These are phyloP conservation scores for Drosophila ogumai DNA, from an alignment of 1,140 invertebrate genomes.

Conservation along the genomic window DNA sequence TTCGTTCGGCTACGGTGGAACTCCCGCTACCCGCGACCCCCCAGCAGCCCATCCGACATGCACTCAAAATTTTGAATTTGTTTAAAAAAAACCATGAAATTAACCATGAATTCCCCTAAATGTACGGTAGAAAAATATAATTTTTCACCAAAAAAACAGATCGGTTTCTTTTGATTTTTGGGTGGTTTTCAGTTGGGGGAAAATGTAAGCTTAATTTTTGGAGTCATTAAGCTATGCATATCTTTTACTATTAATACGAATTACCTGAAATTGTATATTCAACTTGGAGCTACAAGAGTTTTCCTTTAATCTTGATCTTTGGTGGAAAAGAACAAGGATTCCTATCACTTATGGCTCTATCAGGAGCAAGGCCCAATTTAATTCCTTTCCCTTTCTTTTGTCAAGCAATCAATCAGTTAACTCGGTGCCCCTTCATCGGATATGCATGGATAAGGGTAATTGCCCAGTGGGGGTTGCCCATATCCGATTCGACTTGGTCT, in stretches of 20 bases:
- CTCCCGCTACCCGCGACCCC: conserved; percentile 13
- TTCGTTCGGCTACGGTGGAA: conserved; percentile 42
- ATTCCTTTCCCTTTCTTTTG: no score
- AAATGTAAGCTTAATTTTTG: no score
- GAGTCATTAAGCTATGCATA: background rate
- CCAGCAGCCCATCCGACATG: conserved; percentile 33
- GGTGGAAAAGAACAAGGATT: background rate
- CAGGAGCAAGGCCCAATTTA: background rate
- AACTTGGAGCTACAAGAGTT: background rate
- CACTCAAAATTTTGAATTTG: conserved; percentile 77
- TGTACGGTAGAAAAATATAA: conserved; percentile 70
- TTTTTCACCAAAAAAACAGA: conserved; percentile 59
- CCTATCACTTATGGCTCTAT: no score
- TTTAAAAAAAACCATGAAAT: conserved; percentile 41
- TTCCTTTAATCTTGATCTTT: background rate
- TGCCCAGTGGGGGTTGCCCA: background rate
- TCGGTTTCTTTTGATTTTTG: background rate
- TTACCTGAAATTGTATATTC: background rate
- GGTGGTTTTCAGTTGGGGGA: background rate
- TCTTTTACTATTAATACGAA: background rate
- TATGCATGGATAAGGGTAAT: conserved; percentile 1
- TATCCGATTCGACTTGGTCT: background rate
- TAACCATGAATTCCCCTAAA: conserved; percentile 58
- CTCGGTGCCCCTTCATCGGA: background rate
- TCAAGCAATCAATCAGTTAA: background rate